These are phyloP conservation scores for Hemicordylus capensis DNA, from an alignment of 2,113 vertebrate genomes.

Conservation along the genomic window DNA sequence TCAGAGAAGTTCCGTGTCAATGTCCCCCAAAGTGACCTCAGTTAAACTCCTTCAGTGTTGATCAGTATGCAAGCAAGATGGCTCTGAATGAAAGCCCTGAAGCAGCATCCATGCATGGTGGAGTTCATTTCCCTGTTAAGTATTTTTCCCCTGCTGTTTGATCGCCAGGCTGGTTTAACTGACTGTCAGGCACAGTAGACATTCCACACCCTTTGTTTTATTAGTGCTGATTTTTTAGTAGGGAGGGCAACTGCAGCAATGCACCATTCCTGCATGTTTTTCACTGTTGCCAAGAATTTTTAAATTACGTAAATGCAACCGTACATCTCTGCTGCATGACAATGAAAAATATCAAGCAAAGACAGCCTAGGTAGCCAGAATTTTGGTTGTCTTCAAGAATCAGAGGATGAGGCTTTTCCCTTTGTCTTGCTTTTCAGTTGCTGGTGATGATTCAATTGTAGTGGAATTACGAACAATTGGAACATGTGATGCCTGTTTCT, in stretches of 20 bases:
- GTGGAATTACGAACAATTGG: too few relatives aligned
- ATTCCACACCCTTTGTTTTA: slow-evolving; percentile 41
- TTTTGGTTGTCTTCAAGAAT: too few relatives aligned
- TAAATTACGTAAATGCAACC: slow-evolving; percentile 7
- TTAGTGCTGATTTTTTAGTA: slow-evolving; percentile 36
- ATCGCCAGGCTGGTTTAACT: accelerated
- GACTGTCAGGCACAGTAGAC: slow-evolving; percentile 29
- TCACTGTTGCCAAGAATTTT: slow-evolving; percentile 24
- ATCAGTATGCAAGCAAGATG: slow-evolving; percentile 39
- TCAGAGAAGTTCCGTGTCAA: too few relatives aligned
- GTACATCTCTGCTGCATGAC: not conserved
- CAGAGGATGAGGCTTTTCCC: not conserved
- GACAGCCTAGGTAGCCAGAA: not conserved
- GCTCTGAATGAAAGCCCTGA: slow-evolving; percentile 29
- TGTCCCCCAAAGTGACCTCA: not conserved
- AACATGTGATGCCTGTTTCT: too few relatives aligned
- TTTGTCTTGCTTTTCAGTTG: not conserved
- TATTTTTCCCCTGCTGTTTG: slow-evolving; percentile 24
- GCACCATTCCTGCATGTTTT: accelerated
- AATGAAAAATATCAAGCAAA: too few relatives aligned
- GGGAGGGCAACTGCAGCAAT: slow-evolving; percentile 44
- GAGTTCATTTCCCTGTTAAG: slow-evolving; percentile 51
- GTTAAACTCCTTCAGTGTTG: not conserved
- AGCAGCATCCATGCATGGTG: slow-evolving; percentile 21
- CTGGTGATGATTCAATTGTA: not conserved